Evolutionary conservation across 1,140 invertebrate species (phyloP).

Genomic region (Drosophila sechellia): DNA sequence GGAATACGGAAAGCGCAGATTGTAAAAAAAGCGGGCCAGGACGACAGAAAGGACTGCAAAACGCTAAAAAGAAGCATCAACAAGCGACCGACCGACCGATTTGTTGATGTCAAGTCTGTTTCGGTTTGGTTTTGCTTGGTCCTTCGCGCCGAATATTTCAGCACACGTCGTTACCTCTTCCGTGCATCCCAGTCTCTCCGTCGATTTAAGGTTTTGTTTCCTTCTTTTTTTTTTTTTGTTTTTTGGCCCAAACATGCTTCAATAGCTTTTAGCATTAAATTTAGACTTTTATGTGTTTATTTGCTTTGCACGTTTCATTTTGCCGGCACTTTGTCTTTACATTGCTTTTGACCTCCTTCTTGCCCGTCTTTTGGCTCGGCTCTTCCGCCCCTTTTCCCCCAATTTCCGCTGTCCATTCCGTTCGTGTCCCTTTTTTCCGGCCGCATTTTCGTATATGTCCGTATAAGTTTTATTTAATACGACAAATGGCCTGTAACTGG

Average conservation of each 20-base stretch:
- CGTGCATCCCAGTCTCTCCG: neutral
- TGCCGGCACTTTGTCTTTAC: constrained; percentile 62
- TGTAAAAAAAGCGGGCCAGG: constrained; percentile 18
- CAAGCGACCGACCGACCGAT: constrained; percentile 48
- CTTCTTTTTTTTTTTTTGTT: constrained; percentile 4
- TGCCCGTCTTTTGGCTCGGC: neutral
- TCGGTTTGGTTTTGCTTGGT: constrained; percentile 28
- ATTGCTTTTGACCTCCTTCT: constrained; percentile 34
- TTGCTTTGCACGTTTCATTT: constrained; percentile 75
- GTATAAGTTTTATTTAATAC: constrained; percentile 77
- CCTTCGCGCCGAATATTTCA: constrained; percentile 37
- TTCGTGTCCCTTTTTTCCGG: constrained; percentile 25
- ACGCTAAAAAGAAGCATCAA: constrained; percentile 38
- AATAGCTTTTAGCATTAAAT: constrained; percentile 79
- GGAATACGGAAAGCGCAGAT: constrained; percentile 14
- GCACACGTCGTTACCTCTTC: constrained; percentile 46
- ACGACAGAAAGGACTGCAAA: constrained; percentile 5
- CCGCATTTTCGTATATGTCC: constrained; percentile 20
- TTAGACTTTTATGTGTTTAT: constrained; percentile 81
- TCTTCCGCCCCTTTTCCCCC: neutral
- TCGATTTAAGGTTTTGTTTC: neutral
- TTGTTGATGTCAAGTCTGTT: constrained; percentile 50
- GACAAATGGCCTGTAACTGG: constrained; percentile 76
- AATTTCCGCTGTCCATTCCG: constrained; percentile 3
- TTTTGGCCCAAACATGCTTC: constrained; percentile 64